Percentiles rank a stretch among this genome's conserved stretches.
Conservation (phyloP, 2,888 invertebrate species). For the Cheilosia soror region DNA sequence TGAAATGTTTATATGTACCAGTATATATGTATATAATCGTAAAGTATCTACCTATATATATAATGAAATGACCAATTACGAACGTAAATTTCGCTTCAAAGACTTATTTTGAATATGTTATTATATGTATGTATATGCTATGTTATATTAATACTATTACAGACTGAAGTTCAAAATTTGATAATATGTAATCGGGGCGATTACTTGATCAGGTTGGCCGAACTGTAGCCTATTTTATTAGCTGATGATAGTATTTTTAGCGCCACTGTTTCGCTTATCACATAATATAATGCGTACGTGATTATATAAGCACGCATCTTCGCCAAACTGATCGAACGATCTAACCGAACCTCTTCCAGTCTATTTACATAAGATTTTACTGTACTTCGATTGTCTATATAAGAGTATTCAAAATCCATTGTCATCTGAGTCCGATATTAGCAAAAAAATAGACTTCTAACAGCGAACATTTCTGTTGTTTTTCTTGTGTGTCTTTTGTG, state of each 20-base stretch:
- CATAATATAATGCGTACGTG: no score
- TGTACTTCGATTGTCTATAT: neutral
- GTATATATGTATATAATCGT: neutral
- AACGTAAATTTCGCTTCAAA: neutral
- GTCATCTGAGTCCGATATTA: no score
- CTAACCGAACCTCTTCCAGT: neutral
- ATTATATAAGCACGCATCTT: no score
- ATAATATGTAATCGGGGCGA: constrained; percentile 9
- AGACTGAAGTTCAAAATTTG: neutral
- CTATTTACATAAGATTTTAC: neutral
- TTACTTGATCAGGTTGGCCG: constrained; percentile 30
- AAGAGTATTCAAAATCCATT: neutral
- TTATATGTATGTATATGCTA: neutral
- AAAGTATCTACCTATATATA: neutral
- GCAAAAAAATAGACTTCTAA: no score
- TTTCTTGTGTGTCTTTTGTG: no score
- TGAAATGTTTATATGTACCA: neutral
- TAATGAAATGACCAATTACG: neutral
- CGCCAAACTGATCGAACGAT: neutral
- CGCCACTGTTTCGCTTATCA: neutral
- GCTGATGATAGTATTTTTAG: neutral
- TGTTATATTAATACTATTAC: neutral
- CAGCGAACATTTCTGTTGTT: no score
- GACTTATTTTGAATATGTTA: neutral
- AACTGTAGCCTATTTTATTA: constrained; percentile 14